Percentiles rank a stretch among this genome's conserved stretches.
phyloP scores from a whole-genome alignment of 64 coral and sea anemone species.

The Dendrophyllia cribrosa region DNA sequence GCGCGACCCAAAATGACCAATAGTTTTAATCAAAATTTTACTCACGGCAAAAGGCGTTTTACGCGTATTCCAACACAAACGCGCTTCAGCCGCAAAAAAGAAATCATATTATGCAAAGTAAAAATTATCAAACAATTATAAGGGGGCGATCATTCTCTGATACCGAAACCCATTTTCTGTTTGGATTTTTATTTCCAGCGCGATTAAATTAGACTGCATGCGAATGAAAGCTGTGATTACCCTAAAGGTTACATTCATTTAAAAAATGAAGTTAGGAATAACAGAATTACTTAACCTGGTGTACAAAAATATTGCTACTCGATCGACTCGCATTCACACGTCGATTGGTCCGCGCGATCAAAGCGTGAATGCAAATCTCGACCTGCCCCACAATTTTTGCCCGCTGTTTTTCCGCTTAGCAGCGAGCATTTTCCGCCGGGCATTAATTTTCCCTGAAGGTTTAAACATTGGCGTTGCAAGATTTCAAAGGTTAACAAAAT shows the following conservation, averaged over 20 bases:
- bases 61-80: too few species aligned
- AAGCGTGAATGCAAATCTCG: not conserved
- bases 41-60: not conserved
- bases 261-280: not conserved
- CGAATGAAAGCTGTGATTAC: not conserved
- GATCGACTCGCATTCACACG: not conserved
- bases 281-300: not conserved
- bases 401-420: not conserved
- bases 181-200: not conserved
- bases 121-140: not conserved
- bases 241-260: not conserved
- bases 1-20: not conserved
- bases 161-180: not conserved
- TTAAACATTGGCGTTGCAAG: not conserved
- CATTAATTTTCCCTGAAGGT: conserved; percentile 19
- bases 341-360: not conserved
- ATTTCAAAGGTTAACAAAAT: conserved; percentile 9
- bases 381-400: not conserved
- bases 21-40: not conserved
- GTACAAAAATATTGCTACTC: too few species aligned
- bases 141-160: too few species aligned
- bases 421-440: not conserved
- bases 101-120: not conserved
- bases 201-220: not conserved
- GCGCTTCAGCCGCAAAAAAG: too few species aligned